Base-by-base conservation (phyloP, 92 coral and sea anemone species). In the Actinernus sp. region DNA sequence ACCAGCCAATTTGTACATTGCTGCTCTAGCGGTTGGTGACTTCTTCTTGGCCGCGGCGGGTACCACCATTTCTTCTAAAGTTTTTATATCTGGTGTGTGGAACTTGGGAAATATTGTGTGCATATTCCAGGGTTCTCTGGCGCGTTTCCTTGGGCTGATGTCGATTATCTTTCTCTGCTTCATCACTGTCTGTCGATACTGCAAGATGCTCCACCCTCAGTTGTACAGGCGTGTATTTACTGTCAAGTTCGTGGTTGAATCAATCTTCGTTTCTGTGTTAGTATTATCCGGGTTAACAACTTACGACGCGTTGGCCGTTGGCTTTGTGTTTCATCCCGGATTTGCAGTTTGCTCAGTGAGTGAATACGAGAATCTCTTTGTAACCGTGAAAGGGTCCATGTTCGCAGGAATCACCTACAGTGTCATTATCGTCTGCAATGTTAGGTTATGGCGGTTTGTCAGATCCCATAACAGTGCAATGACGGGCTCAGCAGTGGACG, bases 401-500 rank as follows among this genome's bases (percentile, higher is more conserved):
- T 45, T 37, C 9, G 39, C 62, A 9, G 36, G 47, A 11, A 20
- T 54, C 0, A 60, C 61, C 1, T 74, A 74, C 25, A 44, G 29
- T 38, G 57, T 74, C 23, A 74, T 74, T 14, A 50, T 74, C 17
- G 33, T 74, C 14, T 74, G 65, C 17, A 62, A 74, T 26, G 51
- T 50, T 30, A 74, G 54, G 31, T 41, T 74, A 3, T 63, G 82
- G 82, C 65, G 65, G 26, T 74, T 63, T 16, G 11, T 63, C 18
- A 39, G 37, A 25, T 62, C 31, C 20, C 82, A 74, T 49, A 29
- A 8, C 16, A 17, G 12, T 19, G 73, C 65, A 28, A 63, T 74
- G 66, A 36, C 23, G 31, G 26, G 58, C 26, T 74, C 74, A 12
- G 41, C 16, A 1, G 60, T 32, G 31, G 63, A 74, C n/a, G 74